A percentile compares a stretch with the other conserved stretches of the same genome.
Conservation (phyloP, 30 jellyfish, hydroid and myxozoan genomes). For the Pseudorhiza aurosa region DNA sequence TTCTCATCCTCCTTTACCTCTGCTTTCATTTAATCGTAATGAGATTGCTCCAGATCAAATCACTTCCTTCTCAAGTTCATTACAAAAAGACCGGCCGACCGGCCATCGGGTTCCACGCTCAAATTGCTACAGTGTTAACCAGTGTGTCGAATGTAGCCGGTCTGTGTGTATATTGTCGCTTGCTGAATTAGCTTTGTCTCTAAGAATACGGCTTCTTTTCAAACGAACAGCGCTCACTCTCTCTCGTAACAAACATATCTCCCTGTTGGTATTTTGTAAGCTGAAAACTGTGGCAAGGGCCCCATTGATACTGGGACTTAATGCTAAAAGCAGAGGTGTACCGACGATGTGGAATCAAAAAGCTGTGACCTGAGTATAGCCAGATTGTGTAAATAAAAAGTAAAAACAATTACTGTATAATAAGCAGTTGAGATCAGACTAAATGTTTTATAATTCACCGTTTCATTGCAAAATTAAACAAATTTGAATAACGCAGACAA, state of each 20-base stretch:
- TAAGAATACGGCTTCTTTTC: not conserved
- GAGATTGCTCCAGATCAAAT: constrained; percentile 4
- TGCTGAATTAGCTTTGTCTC: not conserved
- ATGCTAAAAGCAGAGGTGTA: not conserved
- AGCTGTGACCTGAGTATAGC: not conserved
- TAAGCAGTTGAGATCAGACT: too few species aligned
- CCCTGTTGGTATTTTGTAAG: not conserved
- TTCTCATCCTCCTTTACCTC: constrained; percentile 30
- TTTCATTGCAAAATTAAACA: too few species aligned
- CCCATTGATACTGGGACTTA: not conserved
- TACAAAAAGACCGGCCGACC: constrained; percentile 46
- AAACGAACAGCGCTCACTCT: not conserved
- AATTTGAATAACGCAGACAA: too few species aligned
- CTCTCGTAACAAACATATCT: not conserved
- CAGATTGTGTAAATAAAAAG: not conserved
- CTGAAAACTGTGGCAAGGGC: not conserved
- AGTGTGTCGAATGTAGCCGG: not conserved
- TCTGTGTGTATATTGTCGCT: not conserved
- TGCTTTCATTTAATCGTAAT: constrained; percentile 8
- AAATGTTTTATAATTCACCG: too few species aligned
- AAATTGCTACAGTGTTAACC: too few species aligned
- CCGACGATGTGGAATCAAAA: not conserved
- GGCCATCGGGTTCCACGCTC: not conserved
- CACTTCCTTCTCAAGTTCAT: constrained; percentile 25
- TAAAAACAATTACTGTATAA: too few species aligned